Conservation (phyloP, 2,113 vertebrate genomes). For the Chaetura pelagica region DNA sequence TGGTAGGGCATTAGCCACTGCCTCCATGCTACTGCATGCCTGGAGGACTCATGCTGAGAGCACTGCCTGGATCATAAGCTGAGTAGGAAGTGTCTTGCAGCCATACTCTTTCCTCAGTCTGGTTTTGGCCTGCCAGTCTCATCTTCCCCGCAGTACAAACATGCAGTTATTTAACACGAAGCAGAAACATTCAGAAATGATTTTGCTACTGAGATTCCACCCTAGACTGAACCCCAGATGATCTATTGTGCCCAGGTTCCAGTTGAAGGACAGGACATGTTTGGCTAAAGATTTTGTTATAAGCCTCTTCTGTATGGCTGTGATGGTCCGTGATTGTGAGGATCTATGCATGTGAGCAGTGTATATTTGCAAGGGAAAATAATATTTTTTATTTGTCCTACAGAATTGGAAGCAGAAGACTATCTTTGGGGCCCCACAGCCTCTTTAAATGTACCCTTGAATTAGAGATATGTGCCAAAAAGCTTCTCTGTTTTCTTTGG, state of each 20-base stretch:
- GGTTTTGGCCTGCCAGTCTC: not conserved
- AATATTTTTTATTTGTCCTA: not conserved
- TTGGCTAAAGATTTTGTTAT: not conserved
- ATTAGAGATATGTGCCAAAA: not conserved
- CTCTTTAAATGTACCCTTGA: not conserved
- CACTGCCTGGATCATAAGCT: too few species aligned
- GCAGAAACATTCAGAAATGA: not conserved
- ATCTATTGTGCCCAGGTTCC: not conserved
- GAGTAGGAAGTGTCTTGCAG: not conserved
- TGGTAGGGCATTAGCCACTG: not conserved
- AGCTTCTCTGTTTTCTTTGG: not conserved
- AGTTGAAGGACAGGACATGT: accelerated
- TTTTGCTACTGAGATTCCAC: not conserved
- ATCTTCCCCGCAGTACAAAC: too few species aligned
- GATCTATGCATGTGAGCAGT: not conserved
- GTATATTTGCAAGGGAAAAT: not conserved
- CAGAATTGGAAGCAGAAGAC: not conserved
- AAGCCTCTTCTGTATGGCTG: not conserved
- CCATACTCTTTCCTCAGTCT: not conserved
- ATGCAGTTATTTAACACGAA: accelerated
- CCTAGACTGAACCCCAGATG: too few species aligned
- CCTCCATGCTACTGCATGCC: accelerated
- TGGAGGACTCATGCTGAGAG: not conserved
- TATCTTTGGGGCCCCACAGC: not conserved
- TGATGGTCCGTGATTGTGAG: not conserved